These are phyloP conservation scores for Mizuhopecten yessoensis DNA, from an alignment of 1,140 invertebrate genomes.

Conservation along the genomic window DNA sequence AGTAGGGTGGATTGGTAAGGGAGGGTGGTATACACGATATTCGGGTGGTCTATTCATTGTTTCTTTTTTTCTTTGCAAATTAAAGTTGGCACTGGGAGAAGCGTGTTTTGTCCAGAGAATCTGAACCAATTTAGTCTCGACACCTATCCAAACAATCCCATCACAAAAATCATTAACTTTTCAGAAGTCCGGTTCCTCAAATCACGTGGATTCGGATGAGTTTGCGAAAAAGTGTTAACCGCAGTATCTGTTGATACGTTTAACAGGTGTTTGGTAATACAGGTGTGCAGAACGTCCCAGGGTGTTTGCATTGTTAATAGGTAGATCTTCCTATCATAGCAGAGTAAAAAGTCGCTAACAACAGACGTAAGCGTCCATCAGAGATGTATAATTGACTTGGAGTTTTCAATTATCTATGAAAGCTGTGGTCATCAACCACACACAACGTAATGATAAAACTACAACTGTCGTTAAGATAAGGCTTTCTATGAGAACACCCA, in stretches of 20 bases:
- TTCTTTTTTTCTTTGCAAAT: conserved; percentile 20
- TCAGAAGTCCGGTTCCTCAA: neutral
- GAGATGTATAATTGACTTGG: conserved; percentile 20
- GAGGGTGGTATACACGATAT: conserved; percentile 3
- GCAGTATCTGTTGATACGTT: neutral
- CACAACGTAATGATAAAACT: neutral
- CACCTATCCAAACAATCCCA: conserved; percentile 12
- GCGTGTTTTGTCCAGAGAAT: neutral
- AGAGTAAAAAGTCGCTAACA: neutral
- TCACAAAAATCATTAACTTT: conserved; percentile 17
- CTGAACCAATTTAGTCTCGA: neutral
- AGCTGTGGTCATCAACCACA: neutral
- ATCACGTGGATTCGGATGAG: neutral
- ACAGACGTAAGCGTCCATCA: neutral
- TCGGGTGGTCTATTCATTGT: conserved; percentile 13
- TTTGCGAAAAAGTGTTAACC: conserved; percentile 32
- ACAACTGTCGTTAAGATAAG: neutral
- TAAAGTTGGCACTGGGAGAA: neutral
- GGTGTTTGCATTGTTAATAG: neutral
- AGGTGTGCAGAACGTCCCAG: conserved; percentile 28
- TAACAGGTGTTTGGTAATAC: neutral
- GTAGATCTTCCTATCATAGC: neutral
- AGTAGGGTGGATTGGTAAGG: neutral
- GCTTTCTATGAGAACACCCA: neutral
- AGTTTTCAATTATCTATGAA: neutral